Evolutionary conservation across 1,140 invertebrate species (phyloP), one percentile per base, ranked within the genome.

Genomic region (Drosophila miranda): DNA sequence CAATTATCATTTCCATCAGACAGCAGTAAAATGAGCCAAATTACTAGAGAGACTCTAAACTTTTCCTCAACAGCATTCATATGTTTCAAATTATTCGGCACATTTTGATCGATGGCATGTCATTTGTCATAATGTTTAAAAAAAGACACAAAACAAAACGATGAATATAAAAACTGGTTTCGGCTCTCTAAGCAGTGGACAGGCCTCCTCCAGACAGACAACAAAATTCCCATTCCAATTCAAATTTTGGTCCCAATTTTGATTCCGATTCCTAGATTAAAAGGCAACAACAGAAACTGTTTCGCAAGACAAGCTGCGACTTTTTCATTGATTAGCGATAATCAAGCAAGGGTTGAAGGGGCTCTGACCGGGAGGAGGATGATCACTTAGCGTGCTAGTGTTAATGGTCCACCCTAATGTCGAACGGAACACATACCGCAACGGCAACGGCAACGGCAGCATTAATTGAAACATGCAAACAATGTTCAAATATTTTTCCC

Each of bases 401-500:
- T 71, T 83, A 83, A 83, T 83, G 78, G 64, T 55, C 64, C 78
- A 70, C 67, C 77, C 78, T 81, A 81, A 81, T 81, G 70, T 50
- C 75, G 69, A 54, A 72, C 52, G 45, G 34, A 11, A 38, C 34
- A 13, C 34, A 38, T 11, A 38, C 9, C 34, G 34, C 34, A 38
- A 38, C 9, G 30, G 8, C 8, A 34, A 8, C 3, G 9, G 30
- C 60, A 71, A 60, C 46, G 55, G 71, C 34, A 55, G 67, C 77
- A 78, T 84, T 83, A 84, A 83, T 83, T 83, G 77, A 80, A 79
- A 80, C 70, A 79, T 75, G 76, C 77, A 79, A 75, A 78, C 76
- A 69, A 34, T 58, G 46, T 21, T 26, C 59, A 43, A 56, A 57
- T 63, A 53, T 14, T 53, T 30, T 61, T 34, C 14, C 23, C n/a